Base-by-base conservation (phyloP, 2,113 vertebrate genomes). In the Chinchilla lanigera region DNA sequence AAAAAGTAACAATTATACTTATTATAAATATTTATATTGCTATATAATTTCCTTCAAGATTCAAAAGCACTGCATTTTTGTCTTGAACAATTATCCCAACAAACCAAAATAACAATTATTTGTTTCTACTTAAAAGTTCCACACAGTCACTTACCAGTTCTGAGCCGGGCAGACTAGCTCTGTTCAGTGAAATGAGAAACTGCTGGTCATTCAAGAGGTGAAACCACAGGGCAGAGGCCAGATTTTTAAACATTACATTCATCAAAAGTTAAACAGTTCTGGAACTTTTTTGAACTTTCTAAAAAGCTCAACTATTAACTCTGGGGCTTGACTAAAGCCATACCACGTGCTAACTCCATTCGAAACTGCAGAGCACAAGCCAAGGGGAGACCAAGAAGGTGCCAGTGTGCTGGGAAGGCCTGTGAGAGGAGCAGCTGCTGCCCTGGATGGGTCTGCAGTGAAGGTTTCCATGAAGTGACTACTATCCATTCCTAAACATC, bases 181-280 rank as follows among this genome's bases (percentile, higher is more conserved):
- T 5, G 0, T 52, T n/a, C 52, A 83, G 63, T 4, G 67, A 93
- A 92, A 89, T 0, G 54, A 84, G 75, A 96, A 63, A 69, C 22
- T 38, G 5, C 12, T 35, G 47, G 28, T 89, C 44, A 60, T 54
- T 77, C 2, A 86, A 17, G 12, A 33, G n/a, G 38, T 6, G 20
- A 67, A 90, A 17, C 17, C 52, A 41, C 3, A 0, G 24, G 69
- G 56, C 50, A 86, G 78, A 94, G 82, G 60, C 80, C 54, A 69
- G 33, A 52, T 24, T 77, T 80, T 65, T 44, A 85, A 16, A 56
- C 26, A 61, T 33, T 7, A 75, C 47, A 28, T 41, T 56, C 82
- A 44, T 85, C 56, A 82, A 80, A 93, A 77, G 93, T 96, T 97
- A 97, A 98, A 94, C 50, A 93, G 92, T 60, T 88, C 88, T 41